Percentiles rank a stretch among this genome's conserved stretches.
Evolutionary conservation across 2,113 vertebrate species (phyloP).

Genomic region (Malurus cyaneus): DNA sequence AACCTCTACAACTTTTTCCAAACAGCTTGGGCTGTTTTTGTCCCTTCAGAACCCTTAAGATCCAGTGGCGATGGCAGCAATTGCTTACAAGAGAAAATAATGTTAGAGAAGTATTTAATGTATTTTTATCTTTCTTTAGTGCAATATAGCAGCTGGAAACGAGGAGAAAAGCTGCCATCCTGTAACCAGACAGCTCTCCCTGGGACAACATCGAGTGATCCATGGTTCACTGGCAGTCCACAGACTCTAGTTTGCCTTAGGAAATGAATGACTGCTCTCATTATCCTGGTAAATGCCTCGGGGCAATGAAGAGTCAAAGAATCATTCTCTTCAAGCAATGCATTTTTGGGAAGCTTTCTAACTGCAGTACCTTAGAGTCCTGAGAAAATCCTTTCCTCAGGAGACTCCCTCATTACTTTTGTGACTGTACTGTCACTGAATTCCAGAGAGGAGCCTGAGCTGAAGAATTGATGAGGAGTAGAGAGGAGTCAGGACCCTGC

Average conservation of each 20-base stretch:
- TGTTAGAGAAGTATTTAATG: not conserved
- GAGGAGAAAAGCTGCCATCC: not conserved
- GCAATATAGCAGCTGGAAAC: not conserved
- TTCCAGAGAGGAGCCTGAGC: not conserved
- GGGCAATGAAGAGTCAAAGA: not conserved
- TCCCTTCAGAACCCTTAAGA: not conserved
- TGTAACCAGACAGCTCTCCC: not conserved
- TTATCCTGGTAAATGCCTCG: not conserved
- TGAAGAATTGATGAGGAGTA: not conserved
- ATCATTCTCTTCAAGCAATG: not conserved
- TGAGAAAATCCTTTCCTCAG: not conserved
- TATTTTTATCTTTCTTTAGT: not conserved
- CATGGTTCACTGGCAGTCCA: not conserved
- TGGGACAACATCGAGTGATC: not conserved
- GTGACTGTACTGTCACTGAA: not conserved
- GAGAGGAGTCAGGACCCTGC: not conserved
- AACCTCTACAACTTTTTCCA: not conserved
- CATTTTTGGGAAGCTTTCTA: not conserved
- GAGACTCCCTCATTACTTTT: not conserved
- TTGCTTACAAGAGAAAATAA: not conserved
- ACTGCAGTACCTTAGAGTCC: not conserved
- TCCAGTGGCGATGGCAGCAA: not conserved
- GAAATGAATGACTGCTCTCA: slow-evolving; percentile 10
- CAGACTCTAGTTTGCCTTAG: not conserved
- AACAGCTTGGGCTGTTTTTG: not conserved